phyloP scores from a whole-genome alignment of 2,797 vertebrate genomes.

The Esox lucius region DNA sequence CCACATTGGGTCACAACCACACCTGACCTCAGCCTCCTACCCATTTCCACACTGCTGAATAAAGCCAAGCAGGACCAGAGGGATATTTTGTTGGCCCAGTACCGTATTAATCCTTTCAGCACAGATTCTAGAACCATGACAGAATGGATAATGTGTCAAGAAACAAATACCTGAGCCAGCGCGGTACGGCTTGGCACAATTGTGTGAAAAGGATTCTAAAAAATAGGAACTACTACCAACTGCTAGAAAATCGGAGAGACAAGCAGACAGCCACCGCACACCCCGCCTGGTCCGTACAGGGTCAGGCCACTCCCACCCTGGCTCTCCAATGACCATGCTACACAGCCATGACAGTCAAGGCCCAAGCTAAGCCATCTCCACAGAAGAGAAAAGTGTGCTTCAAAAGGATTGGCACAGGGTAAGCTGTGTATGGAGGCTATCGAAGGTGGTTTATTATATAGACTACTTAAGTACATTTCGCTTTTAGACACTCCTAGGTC shows the following conservation, averaged over 20 bases:
- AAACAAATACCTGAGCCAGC: neutral
- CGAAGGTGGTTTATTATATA: neutral
- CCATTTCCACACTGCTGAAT: neutral
- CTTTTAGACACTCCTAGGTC: neutral
- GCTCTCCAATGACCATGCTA: constrained; percentile 14
- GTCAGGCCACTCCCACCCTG: constrained; percentile 63
- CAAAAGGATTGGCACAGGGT: constrained; percentile 25
- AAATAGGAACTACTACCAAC: neutral
- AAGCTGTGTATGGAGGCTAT: constrained; percentile 1
- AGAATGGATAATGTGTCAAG: constrained; percentile 35
- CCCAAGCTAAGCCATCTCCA: constrained; percentile 18
- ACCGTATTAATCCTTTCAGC: constrained; percentile 67
- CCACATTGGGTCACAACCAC: neutral
- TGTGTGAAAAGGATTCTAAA: neutral
- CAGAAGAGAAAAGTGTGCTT: neutral
- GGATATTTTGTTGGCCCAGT: constrained; percentile 43
- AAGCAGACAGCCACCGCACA: neutral
- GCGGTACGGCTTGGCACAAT: neutral
- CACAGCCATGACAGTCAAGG: neutral
- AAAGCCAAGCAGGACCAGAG: neutral
- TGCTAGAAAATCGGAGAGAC: neutral
- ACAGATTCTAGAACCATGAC: constrained; percentile 65
- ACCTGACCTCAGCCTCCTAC: neutral
- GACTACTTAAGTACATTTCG: too few relatives aligned
- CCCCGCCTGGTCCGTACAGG: neutral